Evolutionary conservation across 35 echinoderm and acorn worm species (phyloP).

Genomic region (Acanthaster planci): DNA sequence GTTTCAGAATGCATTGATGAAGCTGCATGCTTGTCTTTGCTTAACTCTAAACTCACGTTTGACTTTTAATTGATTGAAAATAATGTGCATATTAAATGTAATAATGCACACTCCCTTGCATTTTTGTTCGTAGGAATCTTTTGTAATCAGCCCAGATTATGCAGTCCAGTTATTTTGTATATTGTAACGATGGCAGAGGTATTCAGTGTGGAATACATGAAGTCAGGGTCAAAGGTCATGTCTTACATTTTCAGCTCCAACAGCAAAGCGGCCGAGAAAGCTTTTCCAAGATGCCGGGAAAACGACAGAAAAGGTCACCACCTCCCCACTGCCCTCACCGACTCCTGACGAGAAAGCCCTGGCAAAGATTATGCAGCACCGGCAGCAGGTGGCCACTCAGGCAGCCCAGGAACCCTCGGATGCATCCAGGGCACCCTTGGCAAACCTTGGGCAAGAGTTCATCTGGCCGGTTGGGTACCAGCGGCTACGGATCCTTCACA

Average conservation of each 20-base stretch:
- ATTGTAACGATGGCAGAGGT: too few species aligned
- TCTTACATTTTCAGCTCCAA: not conserved
- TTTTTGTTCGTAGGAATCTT: too few species aligned
- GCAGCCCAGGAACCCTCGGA: not conserved
- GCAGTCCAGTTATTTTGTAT: too few species aligned
- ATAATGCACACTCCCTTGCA: too few species aligned
- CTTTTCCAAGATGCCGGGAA: conserved; percentile 7
- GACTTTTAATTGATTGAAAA: too few species aligned
- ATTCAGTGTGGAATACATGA: too few species aligned
- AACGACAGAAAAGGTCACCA: conserved; percentile 52
- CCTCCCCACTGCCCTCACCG: conserved; percentile 86
- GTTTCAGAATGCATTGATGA: too few species aligned
- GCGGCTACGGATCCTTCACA: conserved; percentile 40
- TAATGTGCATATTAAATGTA: too few species aligned
- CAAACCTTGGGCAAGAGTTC: not conserved
- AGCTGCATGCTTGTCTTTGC: too few species aligned
- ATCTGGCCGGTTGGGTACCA: not conserved
- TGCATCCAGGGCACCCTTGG: not conserved
- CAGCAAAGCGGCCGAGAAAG: not conserved
- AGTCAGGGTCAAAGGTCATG: not conserved
- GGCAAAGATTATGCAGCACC: conserved; percentile 35
- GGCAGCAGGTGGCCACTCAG: not conserved
- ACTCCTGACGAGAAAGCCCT: conserved; percentile 58
- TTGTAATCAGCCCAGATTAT: too few species aligned
- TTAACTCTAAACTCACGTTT: too few species aligned